These are phyloP conservation scores for Dryocosmus kuriphilus DNA, from an alignment of 2,888 invertebrate genomes.

Conservation along the genomic window DNA sequence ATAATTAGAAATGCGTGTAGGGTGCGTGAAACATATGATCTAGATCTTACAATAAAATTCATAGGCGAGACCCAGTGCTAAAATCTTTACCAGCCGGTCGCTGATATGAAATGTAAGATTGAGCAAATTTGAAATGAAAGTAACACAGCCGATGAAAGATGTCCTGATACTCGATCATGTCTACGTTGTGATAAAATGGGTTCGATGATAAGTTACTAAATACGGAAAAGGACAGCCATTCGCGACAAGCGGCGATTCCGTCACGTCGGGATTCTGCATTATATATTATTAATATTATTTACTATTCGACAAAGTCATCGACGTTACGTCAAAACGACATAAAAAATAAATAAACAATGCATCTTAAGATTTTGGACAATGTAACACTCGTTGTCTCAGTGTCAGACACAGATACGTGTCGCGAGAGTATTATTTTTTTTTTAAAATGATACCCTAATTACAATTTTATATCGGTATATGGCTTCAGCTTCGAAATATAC, in stretches of 20 bases:
- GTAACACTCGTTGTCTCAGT: slow-evolving; percentile 18
- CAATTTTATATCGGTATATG: slow-evolving; percentile 38
- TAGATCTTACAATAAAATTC: slow-evolving; percentile 54
- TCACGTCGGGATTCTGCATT: slow-evolving; percentile 30
- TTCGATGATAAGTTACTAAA: slow-evolving; percentile 40
- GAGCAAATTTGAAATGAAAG: slow-evolving; percentile 58
- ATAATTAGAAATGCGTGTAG: slow-evolving; percentile 42
- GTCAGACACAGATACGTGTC: slow-evolving; percentile 24
- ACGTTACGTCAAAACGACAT: background rate
- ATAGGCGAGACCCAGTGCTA: slow-evolving; percentile 31
- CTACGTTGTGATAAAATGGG: slow-evolving; percentile 27
- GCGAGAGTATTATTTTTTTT: slow-evolving; percentile 29
- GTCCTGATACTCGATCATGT: slow-evolving; percentile 21
- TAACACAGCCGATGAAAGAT: slow-evolving; percentile 36
- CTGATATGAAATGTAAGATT: slow-evolving; percentile 62
- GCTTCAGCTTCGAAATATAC: slow-evolving; percentile 37
- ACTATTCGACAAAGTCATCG: slow-evolving; percentile 12
- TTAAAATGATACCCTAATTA: slow-evolving; percentile 32
- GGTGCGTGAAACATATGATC: slow-evolving; percentile 52
- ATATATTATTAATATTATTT: slow-evolving; percentile 17
- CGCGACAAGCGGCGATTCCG: slow-evolving; percentile 22
- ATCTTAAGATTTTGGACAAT: slow-evolving; percentile 27
- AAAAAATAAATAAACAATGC: slow-evolving; percentile 36
- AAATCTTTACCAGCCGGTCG: slow-evolving; percentile 46
- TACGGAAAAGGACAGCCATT: slow-evolving; percentile 21